phyloP scores from a whole-genome alignment of 2,113 vertebrate genomes.

The Atlantisia rogersi region DNA sequence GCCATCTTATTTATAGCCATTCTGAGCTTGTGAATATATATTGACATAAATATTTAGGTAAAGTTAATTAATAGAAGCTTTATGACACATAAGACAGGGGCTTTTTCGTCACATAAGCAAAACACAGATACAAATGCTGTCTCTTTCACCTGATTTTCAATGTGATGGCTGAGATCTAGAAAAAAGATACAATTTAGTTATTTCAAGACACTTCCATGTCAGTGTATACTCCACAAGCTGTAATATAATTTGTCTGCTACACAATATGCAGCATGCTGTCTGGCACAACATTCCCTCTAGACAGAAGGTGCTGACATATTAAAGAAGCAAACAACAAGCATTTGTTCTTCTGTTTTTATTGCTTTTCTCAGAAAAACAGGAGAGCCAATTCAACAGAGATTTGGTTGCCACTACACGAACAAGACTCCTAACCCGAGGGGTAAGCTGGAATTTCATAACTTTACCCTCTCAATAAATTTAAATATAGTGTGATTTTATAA shows the following conservation, averaged over 20 bases:
- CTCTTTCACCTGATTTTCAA: not conserved
- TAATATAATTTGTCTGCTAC: slow-evolving; percentile 64
- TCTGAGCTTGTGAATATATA: not conserved
- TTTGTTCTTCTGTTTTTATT: slow-evolving; percentile 58
- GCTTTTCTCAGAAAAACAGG: slow-evolving; percentile 24
- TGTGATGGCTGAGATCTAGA: not conserved
- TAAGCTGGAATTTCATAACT: not conserved
- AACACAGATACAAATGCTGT: not conserved
- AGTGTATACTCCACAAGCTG: not conserved
- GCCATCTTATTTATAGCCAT: not conserved
- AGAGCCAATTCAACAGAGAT: slow-evolving; percentile 15
- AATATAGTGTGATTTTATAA: not conserved
- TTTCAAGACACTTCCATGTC: slow-evolving; percentile 34
- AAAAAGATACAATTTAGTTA: slow-evolving; percentile 50
- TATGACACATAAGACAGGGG: not conserved
- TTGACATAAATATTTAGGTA: not conserved
- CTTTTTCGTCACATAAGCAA: not conserved
- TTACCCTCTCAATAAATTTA: not conserved
- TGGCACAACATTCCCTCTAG: slow-evolving; percentile 56
- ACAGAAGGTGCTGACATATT: slow-evolving; percentile 69
- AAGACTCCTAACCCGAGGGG: not conserved
- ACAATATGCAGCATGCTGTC: slow-evolving; percentile 48
- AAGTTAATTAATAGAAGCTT: slow-evolving; percentile 46
- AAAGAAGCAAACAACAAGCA: slow-evolving; percentile 46
- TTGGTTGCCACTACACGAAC: not conserved